These are phyloP conservation scores for Anser cygnoides DNA, from an alignment of 2,113 vertebrate genomes.

Conservation along the genomic window DNA sequence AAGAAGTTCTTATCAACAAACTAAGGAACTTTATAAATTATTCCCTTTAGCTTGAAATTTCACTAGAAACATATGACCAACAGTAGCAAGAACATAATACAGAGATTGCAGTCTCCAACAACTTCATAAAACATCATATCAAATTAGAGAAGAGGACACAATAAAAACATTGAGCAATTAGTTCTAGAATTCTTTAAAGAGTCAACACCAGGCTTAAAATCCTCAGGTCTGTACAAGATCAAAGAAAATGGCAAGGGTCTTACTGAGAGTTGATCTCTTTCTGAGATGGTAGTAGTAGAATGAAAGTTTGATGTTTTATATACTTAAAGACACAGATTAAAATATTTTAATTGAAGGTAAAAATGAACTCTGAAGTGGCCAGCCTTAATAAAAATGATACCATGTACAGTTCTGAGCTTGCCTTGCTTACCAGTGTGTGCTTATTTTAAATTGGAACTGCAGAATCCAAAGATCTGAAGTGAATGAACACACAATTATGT, in stretches of 20 bases:
- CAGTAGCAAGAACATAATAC: background rate
- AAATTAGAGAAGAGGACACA: constrained; percentile 43
- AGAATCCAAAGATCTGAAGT: background rate
- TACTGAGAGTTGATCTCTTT: constrained; percentile 48
- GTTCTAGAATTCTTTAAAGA: constrained; percentile 51
- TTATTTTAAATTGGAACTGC: constrained; percentile 22
- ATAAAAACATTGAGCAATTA: constrained; percentile 67
- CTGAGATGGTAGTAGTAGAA: constrained; percentile 21
- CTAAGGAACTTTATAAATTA: constrained; percentile 14
- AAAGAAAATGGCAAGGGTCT: constrained; percentile 63
- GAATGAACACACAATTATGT: constrained; percentile 23
- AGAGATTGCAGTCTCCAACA: background rate
- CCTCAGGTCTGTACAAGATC: constrained; percentile 56
- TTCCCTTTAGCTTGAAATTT: constrained; percentile 40
- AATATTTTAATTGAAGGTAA: constrained; percentile 56
- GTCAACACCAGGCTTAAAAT: constrained; percentile 57
- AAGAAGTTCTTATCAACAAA: background rate
- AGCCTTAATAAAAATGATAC: background rate
- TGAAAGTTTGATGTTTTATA: constrained; percentile 62
- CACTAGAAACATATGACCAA: background rate
- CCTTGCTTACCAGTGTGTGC: background rate
- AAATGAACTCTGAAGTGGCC: constrained; percentile 25
- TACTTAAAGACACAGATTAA: constrained; percentile 54
- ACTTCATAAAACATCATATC: constrained; percentile 7
- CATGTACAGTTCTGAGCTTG: background rate